Evolutionary conservation across 2,113 vertebrate species (phyloP).

Genomic region (Sander lucioperca): DNA sequence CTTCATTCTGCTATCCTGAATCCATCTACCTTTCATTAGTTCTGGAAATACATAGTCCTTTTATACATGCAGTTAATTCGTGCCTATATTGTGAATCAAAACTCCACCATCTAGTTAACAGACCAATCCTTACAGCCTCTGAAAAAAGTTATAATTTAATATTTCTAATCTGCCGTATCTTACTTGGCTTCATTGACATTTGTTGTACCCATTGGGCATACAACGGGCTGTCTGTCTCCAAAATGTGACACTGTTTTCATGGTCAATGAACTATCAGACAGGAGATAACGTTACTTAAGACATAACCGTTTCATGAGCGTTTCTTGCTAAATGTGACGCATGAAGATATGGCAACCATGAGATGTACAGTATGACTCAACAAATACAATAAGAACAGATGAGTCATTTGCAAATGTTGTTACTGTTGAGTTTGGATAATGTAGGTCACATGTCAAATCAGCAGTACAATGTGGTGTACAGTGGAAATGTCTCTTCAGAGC

Average conservation of each 20-base stretch:
- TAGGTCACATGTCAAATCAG: slow-evolving; percentile 48
- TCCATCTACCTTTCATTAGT: slow-evolving; percentile 36
- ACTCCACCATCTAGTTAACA: slow-evolving; percentile 3
- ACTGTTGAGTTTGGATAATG: slow-evolving; percentile 44
- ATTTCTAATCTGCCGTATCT: slow-evolving; percentile 13
- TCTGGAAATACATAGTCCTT: neutral
- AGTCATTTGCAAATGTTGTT: slow-evolving; percentile 63
- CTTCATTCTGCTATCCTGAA: slow-evolving; percentile 12
- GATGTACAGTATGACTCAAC: slow-evolving; percentile 67
- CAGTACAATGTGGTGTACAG: slow-evolving; percentile 22
- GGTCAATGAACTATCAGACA: slow-evolving; percentile 48
- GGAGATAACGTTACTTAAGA: slow-evolving; percentile 37
- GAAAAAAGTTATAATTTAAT: neutral
- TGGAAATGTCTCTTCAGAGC: slow-evolving; percentile 61
- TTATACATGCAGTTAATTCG: slow-evolving; percentile 6
- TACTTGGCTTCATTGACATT: slow-evolving; percentile 14
- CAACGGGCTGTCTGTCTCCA: slow-evolving; percentile 22
- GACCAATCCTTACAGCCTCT: neutral
- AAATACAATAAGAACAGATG: slow-evolving; percentile 70
- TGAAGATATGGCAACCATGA: slow-evolving; percentile 49
- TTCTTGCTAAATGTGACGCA: slow-evolving; percentile 41
- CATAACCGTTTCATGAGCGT: slow-evolving; percentile 8
- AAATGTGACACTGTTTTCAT: slow-evolving; percentile 43
- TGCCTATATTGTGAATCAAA: slow-evolving; percentile 11
- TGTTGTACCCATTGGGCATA: slow-evolving; percentile 20